Evolutionary conservation across 2,113 vertebrate species (phyloP).

Genomic region (Gobius niger): DNA sequence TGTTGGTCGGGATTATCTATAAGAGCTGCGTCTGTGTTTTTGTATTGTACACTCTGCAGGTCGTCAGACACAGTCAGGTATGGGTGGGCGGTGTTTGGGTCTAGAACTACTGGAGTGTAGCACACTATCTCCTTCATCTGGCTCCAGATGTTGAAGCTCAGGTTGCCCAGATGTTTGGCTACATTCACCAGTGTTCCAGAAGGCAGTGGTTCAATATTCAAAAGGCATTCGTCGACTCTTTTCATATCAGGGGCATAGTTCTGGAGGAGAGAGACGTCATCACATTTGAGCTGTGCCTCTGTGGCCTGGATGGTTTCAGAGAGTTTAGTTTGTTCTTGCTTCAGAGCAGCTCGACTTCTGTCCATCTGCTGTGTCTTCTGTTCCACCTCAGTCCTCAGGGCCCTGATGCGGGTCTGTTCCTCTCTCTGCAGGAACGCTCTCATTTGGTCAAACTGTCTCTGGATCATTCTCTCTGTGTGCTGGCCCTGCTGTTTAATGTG

Average conservation of each 20-base stretch:
- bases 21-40: background rate
- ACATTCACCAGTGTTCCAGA: conserved; percentile 2
- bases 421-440: background rate
- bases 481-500: background rate
- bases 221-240: background rate
- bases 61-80: background rate
- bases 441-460: conserved; percentile 1
- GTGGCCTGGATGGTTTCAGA: background rate
- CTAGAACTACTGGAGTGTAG: conserved; percentile 13
- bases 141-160: conserved; percentile 11
- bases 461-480: background rate
- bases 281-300: background rate
- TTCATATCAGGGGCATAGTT: conserved; percentile 3
- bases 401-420: conserved; percentile 4
- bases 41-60: background rate
- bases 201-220: background rate
- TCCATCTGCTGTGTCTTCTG: background rate
- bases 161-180: conserved; percentile 20
- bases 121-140: conserved; percentile 11
- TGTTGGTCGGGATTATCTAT: conserved; percentile 15
- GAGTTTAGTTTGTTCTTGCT: background rate
- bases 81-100: background rate
- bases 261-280: conserved; percentile 12
- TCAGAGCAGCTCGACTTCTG: conserved; percentile 1
- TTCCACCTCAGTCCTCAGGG: conserved; percentile 2